Conservation (phyloP, 2,888 invertebrate species). For the Belgica antarctica region DNA sequence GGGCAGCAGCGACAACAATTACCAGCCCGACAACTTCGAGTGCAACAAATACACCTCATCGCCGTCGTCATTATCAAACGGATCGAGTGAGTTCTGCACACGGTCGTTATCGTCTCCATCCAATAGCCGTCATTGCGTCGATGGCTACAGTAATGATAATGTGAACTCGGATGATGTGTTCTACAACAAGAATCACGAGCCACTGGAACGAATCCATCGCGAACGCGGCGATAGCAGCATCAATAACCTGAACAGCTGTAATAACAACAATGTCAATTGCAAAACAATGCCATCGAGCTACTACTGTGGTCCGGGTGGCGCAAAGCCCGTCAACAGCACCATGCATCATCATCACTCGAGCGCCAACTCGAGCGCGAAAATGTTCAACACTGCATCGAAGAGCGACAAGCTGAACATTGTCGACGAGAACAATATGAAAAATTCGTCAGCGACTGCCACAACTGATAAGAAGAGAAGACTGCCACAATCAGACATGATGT, state of each 20-base stretch:
- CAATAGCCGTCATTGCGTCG: constrained; percentile 25
- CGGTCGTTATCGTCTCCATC: constrained; percentile 40
- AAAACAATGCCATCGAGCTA: constrained; percentile 43
- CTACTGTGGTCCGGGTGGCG: constrained; percentile 23
- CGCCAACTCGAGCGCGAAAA: neutral
- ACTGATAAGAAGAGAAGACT: constrained; percentile 44
- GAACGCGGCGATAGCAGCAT: neutral
- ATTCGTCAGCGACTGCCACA: constrained; percentile 8
- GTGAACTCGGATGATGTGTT: constrained; percentile 39
- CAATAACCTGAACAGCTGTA: constrained; percentile 30
- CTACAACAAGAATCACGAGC: constrained; percentile 15
- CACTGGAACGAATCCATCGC: neutral
- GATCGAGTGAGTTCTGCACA: constrained; percentile 41
- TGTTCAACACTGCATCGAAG: neutral
- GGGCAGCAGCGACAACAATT: constrained; percentile 31
- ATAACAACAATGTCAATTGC: constrained; percentile 32
- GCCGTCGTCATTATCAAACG: constrained; percentile 39
- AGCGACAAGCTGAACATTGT: constrained; percentile 38
- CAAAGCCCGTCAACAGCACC: constrained; percentile 11
- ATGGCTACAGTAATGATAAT: constrained; percentile 28
- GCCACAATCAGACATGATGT: constrained; percentile 42
- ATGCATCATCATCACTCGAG: constrained; percentile 31
- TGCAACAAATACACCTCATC: constrained; percentile 37
- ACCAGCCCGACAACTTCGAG: constrained; percentile 33
- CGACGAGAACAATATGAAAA: constrained; percentile 41